A percentile compares a stretch with the other conserved stretches of the same genome.
Evolutionary conservation across 2,888 invertebrate species (phyloP).

Genomic region (Philhelius pedissequus): DNA sequence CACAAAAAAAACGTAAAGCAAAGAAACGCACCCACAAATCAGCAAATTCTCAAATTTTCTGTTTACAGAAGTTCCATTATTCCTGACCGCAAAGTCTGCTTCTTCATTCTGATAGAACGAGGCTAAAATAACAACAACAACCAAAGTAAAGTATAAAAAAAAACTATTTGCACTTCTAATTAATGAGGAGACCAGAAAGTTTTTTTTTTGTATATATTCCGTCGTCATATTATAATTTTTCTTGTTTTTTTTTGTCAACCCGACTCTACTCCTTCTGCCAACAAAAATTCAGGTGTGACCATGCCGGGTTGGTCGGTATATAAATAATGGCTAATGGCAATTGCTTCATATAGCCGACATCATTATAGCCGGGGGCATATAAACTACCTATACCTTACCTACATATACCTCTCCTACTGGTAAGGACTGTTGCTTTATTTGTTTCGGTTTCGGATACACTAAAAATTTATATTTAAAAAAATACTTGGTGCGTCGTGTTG

Average conservation of each 20-base stretch:
- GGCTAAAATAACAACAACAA: neutral
- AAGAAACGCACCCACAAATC: slow-evolving; percentile 9
- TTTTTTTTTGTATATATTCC: slow-evolving; percentile 18
- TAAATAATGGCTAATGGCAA: slow-evolving; percentile 62
- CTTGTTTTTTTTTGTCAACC: neutral
- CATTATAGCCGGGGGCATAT: slow-evolving; percentile 18
- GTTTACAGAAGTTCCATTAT: neutral
- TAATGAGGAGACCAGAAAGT: slow-evolving; percentile 43
- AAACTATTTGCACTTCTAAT: slow-evolving; percentile 51
- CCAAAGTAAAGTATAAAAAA: neutral
- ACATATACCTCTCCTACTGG: neutral
- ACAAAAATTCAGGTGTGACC: slow-evolving; percentile 61
- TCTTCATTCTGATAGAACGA: neutral
- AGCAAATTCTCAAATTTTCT: neutral
- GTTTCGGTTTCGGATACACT: slow-evolving; percentile 1
- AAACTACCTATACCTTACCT: neutral
- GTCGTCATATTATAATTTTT: neutral
- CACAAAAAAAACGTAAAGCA: neutral
- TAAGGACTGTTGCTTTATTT: neutral
- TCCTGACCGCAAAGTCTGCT: slow-evolving; percentile 2
- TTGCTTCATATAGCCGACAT: slow-evolving; percentile 38
- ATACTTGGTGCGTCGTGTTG: too few species aligned
- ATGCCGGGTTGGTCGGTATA: slow-evolving; percentile 32
- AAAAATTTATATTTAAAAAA: slow-evolving; percentile 12
- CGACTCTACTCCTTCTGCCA: slow-evolving; percentile 17